Base-by-base conservation (phyloP, 2,888 invertebrate species). In the Macaria notata region DNA sequence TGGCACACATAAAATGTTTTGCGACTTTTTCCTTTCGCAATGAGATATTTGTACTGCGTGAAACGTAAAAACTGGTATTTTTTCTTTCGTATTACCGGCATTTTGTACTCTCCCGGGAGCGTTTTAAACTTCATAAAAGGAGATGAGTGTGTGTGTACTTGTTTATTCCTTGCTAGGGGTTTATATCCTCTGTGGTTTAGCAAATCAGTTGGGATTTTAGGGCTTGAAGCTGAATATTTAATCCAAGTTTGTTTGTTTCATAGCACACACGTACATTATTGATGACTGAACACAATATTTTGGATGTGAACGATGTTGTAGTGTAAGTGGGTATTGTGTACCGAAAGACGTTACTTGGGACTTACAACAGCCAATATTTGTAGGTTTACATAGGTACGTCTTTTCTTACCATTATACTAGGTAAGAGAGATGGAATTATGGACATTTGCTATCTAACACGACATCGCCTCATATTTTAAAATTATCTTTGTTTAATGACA, bases 1-100 rank as follows among this genome's bases (percentile, higher is more conserved):
- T 59, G 56, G 54, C 50, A 54, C 53, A 46, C 48, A 59, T 59
- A 63, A 59, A 63, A 54, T 58, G 53, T 58, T 61, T 56, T 56
- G 58, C 43, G 57, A 61, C 54, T 57, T 57, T 57, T 57, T 43
- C 57, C 57, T 49, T 48, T 57, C 31, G 47, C 51, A 49, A 52
- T 51, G 51, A 48, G 51, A 54, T 60, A 49, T 49, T 54, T 61
- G 48, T 57, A 50, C 45, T 44, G 46, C 46, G 52, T 33, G 43
- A 49, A 56, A 55, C 45, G 42, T 50, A 51, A 50, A 19, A 59
- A 31, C 50, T 49, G 39, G 9, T 51, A 9, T 31, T 54, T 59
- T 55, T 55, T 59, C 51, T 52, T 41, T 41, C 46, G 19, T 49
- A 49, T 57, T 53, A 53, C 52, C 49, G 7, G 30, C 41, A 42